Evolutionary conservation across 2,113 vertebrate genomes (phyloP).

Genomic region (Ailurus styani): DNA sequence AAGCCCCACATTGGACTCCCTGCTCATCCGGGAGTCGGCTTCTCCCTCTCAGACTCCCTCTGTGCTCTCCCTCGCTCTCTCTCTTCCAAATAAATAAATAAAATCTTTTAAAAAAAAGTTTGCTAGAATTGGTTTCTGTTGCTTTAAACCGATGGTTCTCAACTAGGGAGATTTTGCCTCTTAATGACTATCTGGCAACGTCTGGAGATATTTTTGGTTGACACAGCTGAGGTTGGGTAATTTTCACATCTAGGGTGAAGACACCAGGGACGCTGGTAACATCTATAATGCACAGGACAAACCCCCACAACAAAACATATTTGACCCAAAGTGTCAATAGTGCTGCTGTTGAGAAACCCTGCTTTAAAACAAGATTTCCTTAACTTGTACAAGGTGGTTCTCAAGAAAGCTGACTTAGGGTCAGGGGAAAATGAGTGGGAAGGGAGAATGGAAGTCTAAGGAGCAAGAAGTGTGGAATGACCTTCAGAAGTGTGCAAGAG

Average conservation of each 20-base stretch:
- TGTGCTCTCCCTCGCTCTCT: no score
- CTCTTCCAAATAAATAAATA: no score
- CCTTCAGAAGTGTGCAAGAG: not conserved
- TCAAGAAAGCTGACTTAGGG: not conserved
- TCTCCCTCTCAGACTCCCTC: no score
- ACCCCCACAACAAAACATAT: not conserved
- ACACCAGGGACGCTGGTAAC: not conserved
- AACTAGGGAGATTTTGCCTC: not conserved
- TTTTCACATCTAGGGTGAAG: not conserved
- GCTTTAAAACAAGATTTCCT: not conserved
- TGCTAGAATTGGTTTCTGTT: conserved; percentile 1
- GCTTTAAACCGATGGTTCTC: not conserved
- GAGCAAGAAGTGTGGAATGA: not conserved
- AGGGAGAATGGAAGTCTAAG: not conserved
- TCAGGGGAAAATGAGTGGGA: not conserved
- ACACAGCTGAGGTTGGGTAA: not conserved
- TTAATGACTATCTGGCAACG: not conserved
- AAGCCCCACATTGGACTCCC: no score
- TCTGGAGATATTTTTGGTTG: conserved; percentile 38
- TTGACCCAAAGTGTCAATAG: not conserved
- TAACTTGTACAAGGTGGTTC: not conserved
- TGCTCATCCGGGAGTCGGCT: no score
- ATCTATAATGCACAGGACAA: not conserved
- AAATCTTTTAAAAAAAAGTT: not conserved
- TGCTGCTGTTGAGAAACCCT: not conserved